Base-by-base conservation (phyloP, 2,113 vertebrate genomes). In the Zeus faber region DNA sequence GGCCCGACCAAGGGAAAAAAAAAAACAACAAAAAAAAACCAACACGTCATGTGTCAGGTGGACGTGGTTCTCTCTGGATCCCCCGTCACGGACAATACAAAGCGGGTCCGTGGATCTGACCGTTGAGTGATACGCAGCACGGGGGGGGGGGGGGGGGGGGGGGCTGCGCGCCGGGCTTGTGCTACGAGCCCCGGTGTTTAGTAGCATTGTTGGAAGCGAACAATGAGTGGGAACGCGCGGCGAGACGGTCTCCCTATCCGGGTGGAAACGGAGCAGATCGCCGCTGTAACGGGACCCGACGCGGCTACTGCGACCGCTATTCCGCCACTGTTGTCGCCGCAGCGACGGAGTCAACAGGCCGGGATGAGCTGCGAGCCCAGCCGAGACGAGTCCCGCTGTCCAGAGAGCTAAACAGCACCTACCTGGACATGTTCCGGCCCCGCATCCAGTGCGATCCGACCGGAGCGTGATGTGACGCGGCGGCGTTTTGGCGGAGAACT, bases 341-440 rank as follows among this genome's bases (percentile, higher is more conserved):
- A 60, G 74, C 67, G 81, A 78, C 79, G 72, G 76, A 85, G 81
- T 80, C 87, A 84, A 88, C 86, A 87, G 86, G 87, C 85, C 87
- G 81, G 83, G 20, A 53, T 27, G 58, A 67, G 55, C 27, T 45
- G 29, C 43, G 4, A 29, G 49, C 27, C 14, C 23, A 16, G 31
- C 57, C 26, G 57, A 54, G 66, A 48, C 72, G 73, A 44, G 49
- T 58, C 44, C 52, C 70, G 43, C 23, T 5, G 10, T 37, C 11
- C n/a, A 14, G 33, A 37, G 17, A 16, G 23, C 62, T 47, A 6
- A 41, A 40, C 16, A 13, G 17, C 49, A 49, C 83, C 20, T 79
- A 88, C 87, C 87, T 77, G 60, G 49, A 14, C 58, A 26, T 58
- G 62, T 13, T 60, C 35, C 60, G 6, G 59, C 49, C 21, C 13